Evolutionary conservation across 2,113 vertebrate genomes (phyloP), one percentile per base, ranked within the genome.

Genomic region (Antigone vipio): DNA sequence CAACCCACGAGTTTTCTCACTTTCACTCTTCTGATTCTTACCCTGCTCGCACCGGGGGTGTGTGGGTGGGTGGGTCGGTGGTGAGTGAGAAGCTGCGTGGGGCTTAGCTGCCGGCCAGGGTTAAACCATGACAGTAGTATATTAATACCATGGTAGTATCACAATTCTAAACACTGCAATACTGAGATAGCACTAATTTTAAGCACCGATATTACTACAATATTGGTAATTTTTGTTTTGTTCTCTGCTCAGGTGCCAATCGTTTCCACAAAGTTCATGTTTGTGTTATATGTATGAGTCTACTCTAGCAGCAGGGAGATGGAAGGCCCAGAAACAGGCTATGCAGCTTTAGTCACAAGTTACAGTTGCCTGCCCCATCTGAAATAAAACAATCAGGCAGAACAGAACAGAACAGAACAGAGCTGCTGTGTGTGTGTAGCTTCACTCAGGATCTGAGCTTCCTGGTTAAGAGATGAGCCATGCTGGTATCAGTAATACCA

Each of bases 271-370:
- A 84, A 78, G 9, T 58, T 40, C 6, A 40, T 0, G 2, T 35
- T 50, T 0, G 0, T 10, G 5, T 21, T 34, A 27, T 3, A 75
- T 42, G 12, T 9, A 9, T 2, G 35, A 84, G 20, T 38, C 50
- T 23, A 49, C 30, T 30, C 38, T 10, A 69, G 47, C 11, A 47
- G 10, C 15, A 67, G 24, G 23, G 44, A 49, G 2, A 29, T 6
- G 6, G 24, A 84, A 81, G n/a, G 17, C 11, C 4, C 38, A 42
- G 11, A 88, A 42, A 49, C 9, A 38, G 23, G 14, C 18, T 52
- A 27, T 26, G 11, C 5, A 69, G 45, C 17, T 77, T 58, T 64
- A 53, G 15, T 24, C 35, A 73, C 0, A 1, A 91, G 18, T 17
- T 69, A 62, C 59, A 84, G 18, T 3, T 50, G 42, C 19, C 32